Evolutionary conservation across 2,888 invertebrate genomes (phyloP).

Genomic region (Pyrgus malvae): DNA sequence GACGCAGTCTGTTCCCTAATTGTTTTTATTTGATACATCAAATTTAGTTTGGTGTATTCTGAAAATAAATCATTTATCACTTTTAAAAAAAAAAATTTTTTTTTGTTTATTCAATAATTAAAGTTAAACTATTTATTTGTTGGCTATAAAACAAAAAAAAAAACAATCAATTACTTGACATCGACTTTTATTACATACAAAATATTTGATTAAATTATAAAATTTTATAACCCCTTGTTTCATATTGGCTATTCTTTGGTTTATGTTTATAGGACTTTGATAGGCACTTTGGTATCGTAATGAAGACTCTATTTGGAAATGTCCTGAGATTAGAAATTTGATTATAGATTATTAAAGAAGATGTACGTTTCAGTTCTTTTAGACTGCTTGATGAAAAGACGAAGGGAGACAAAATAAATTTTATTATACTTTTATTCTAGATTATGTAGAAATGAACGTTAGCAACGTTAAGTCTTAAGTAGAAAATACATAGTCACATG

Average conservation of each 20-base stretch:
- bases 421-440: no score
- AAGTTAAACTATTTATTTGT: no score
- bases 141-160: no score
- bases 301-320: slow-evolving; percentile 24
- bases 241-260: neutral
- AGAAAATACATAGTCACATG: slow-evolving; percentile 9
- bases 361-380: no score
- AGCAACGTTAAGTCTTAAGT: no score
- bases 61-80: neutral
- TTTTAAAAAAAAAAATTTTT: neutral
- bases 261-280: slow-evolving; percentile 40
- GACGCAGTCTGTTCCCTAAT: slow-evolving; percentile 28
- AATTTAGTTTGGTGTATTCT: slow-evolving; percentile 27
- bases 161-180: no score
- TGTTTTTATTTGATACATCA: slow-evolving; percentile 18
- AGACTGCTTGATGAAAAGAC: slow-evolving; percentile 35
- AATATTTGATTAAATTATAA: no score
- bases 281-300: slow-evolving; percentile 53
- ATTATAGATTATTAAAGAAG: neutral
- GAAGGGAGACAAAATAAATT: slow-evolving; percentile 16
- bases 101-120: neutral
- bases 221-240: no score
- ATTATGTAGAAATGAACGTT: no score
- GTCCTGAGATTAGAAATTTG: slow-evolving; percentile 4
- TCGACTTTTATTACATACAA: no score